Base-by-base conservation (phyloP, 2,113 vertebrate species). In the Pygathrix nemaeus region DNA sequence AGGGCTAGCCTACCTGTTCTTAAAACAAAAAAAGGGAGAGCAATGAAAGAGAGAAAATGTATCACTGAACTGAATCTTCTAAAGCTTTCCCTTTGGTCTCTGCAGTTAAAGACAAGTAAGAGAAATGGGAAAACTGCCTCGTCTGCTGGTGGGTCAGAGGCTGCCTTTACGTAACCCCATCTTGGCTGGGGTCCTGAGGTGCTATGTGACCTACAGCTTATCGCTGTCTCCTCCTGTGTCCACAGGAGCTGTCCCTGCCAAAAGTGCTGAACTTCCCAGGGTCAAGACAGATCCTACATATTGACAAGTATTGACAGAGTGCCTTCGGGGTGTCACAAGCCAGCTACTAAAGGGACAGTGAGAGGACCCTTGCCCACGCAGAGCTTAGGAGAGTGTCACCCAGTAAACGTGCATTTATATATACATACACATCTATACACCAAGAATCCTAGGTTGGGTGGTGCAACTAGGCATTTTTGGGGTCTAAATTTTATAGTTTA, bases 1-100 rank as follows among this genome's bases (percentile, higher is more conserved):
- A 98, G 93, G 90, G 88, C 95, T 97, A 91, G 97, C 94, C 97
- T 98, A 98, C 98, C 97, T 98, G 96, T 98, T 98, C 97, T 89
- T 97, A 64, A 95, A 98, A 97, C 97, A 94, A 86, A 97, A 93
- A 89, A 96, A 95, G 91, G 61, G 1, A 66, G 45, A 96, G 2
- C 8, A 16, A 27, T 43, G 87, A 93, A 84, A 75, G 85, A 82
- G 48, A n/a, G 64, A 75, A 80, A 88, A 78, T 70, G 66, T 80
- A 27, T n/a, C 3, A 18, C 0, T 17, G 32, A 55, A 57, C 18
- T 78, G 66, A 55, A 38, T 88, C 83, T 72, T 79, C 57, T 21
- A 4, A n/a, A 20, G 40, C 30, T 95, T 84, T 92, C 23, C 20
- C 27, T 43, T 27, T 25, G 48, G 59, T 76, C 48, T 3, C 0